These are phyloP conservation scores for Dendrocincla tyrannina DNA, from an alignment of 2,797 vertebrate species.

Conservation along the genomic window DNA sequence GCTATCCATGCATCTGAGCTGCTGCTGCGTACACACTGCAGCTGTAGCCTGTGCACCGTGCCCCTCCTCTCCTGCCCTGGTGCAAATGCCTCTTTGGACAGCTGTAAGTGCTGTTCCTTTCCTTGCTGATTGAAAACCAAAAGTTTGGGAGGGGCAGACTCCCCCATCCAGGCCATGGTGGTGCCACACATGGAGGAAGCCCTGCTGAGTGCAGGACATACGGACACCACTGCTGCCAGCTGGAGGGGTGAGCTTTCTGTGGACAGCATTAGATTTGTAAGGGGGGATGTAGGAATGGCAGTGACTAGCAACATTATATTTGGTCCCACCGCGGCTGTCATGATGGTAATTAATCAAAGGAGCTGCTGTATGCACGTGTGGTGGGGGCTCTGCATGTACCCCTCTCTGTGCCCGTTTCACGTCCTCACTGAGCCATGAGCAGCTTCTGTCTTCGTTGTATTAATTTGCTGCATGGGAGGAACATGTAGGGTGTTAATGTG, in stretches of 20 bases:
- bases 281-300: background rate
- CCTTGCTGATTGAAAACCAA: background rate
- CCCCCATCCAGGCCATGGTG: rapidly evolving
- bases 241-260: background rate
- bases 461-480: conserved; percentile 29
- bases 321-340: background rate
- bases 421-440: background rate
- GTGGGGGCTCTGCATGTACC: background rate
- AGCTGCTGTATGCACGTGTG: background rate
- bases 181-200: background rate
- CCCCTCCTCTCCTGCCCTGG: background rate
- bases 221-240: background rate
- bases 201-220: background rate
- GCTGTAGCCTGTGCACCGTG: rapidly evolving
- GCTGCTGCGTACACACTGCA: background rate
- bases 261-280: background rate
- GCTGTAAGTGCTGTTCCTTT: background rate
- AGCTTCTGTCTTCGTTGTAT: background rate
- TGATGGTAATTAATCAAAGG: background rate
- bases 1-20: rapidly evolving
- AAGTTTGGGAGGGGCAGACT: background rate
- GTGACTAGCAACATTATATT: background rate
- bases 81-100: background rate
- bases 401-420: background rate
- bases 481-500: background rate